Evolutionary conservation across 2,113 vertebrate genomes (phyloP).

Genomic region (Scytalopus superciliaris): DNA sequence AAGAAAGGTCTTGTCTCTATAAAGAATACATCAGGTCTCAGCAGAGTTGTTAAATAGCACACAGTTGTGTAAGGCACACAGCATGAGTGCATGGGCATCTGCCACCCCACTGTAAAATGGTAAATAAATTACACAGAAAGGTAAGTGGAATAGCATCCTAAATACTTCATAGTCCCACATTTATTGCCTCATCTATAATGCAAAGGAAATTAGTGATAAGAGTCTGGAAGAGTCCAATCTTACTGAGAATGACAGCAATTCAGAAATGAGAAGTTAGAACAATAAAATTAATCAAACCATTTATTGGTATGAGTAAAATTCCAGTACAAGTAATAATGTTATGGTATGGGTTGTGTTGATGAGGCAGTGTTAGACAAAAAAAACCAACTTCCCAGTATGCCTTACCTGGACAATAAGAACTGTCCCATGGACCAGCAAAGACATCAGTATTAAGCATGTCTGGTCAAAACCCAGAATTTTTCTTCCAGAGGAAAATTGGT

Average conservation of each 20-base stretch:
- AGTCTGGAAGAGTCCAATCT: neutral
- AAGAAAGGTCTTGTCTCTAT: neutral
- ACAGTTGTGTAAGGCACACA: neutral
- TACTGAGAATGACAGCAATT: neutral
- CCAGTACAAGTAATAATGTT: neutral
- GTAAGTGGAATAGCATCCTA: neutral
- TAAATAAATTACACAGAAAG: neutral
- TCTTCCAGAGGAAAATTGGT: neutral
- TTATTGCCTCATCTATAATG: neutral
- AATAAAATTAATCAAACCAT: neutral
- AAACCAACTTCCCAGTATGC: neutral
- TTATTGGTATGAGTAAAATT: neutral
- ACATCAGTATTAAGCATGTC: neutral
- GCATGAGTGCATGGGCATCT: neutral
- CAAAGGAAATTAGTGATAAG: neutral
- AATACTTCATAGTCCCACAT: neutral
- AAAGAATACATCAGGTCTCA: neutral
- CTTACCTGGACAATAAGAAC: neutral
- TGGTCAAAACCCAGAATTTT: neutral
- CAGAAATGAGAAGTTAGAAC: neutral
- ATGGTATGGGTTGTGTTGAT: neutral
- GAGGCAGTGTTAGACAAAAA: neutral
- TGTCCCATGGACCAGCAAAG: neutral
- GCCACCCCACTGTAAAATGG: neutral
- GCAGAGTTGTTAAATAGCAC: neutral